Conservation (phyloP, 2,113 vertebrate species). For the Prionailurus bengalensis region DNA sequence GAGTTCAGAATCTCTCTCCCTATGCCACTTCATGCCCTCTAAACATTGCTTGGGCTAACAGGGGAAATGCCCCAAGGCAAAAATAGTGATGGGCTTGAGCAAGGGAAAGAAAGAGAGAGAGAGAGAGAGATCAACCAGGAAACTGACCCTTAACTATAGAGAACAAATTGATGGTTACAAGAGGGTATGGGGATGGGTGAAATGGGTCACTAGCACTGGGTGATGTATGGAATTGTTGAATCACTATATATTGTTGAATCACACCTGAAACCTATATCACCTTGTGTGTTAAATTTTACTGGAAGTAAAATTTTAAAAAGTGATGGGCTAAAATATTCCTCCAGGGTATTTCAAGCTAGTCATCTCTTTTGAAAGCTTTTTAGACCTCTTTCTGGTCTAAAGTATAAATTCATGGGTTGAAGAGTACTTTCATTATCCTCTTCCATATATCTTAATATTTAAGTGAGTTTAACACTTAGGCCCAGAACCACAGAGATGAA, state of each 20-base stretch:
- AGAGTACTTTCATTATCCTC: constrained; percentile 7
- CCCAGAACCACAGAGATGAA: background rate
- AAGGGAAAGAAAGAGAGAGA: background rate
- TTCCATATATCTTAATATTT: background rate
- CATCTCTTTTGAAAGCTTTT: constrained; percentile 30
- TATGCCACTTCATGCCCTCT: background rate
- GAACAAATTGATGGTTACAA: background rate
- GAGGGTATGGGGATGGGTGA: background rate
- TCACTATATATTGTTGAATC: background rate
- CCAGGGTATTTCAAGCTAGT: background rate
- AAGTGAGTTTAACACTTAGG: background rate
- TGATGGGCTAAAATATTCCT: background rate
- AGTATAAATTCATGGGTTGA: background rate
- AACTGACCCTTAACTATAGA: background rate
- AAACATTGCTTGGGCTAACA: background rate
- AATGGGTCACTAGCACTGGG: background rate
- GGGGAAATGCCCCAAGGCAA: background rate
- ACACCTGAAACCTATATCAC: background rate
- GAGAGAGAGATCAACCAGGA: background rate
- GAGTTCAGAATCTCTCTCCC: background rate
- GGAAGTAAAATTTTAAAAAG: background rate
- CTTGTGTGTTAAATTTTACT: background rate
- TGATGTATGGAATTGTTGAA: background rate
- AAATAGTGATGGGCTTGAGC: background rate
- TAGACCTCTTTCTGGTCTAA: background rate